Base-by-base conservation (phyloP, 37 sponge, comb jelly and placozoan species). In the Geodia barretti region DNA sequence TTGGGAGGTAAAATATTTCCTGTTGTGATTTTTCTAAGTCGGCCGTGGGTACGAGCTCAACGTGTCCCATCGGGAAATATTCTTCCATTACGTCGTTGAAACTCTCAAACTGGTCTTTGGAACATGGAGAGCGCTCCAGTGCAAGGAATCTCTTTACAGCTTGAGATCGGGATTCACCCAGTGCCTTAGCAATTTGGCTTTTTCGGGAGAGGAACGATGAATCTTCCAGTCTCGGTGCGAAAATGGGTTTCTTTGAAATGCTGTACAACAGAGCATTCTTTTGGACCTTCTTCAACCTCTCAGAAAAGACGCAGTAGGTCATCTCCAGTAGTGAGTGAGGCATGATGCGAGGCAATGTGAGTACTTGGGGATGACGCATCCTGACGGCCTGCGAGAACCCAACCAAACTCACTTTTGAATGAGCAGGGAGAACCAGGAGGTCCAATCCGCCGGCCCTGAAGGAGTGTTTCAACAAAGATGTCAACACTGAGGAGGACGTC, bases 91-190 rank as follows among this genome's bases (percentile, higher is more conserved):
- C 79, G 23, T 17, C 8, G 24, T 37, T 23, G 35, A 81, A 70
- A 20, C 72, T 73, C 28, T 70, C 62, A 61, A 60, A 81, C 31
- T 35, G 39, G 34, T 40, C 73, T 29, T 81, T 70, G 36, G 63
- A 43, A 19, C 25, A 21, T 40, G 72, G 62, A 19, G 60, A 72
- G 9, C 73, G 62, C 62, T 81, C 73, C n/a, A 81, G 72, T 20
- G 72, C 70, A 11, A 68, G 21, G 64, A 37, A 81, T 79, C 70
- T 11, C 24, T 60, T 24, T 14, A 79, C 80, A 36, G 69, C 80
- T 54, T 67, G 70, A n/a, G 70, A 68, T 7, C 80, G 30, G 28
- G 70, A 79, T 47, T 79, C 80, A 11, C 80, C 80, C 11, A 79
- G 38, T 59, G 38, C 40, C 39, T 60, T 68, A 17, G 71, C 41